Conservation (phyloP, 2,113 vertebrate species). For the Ailuropoda melanoleuca region DNA sequence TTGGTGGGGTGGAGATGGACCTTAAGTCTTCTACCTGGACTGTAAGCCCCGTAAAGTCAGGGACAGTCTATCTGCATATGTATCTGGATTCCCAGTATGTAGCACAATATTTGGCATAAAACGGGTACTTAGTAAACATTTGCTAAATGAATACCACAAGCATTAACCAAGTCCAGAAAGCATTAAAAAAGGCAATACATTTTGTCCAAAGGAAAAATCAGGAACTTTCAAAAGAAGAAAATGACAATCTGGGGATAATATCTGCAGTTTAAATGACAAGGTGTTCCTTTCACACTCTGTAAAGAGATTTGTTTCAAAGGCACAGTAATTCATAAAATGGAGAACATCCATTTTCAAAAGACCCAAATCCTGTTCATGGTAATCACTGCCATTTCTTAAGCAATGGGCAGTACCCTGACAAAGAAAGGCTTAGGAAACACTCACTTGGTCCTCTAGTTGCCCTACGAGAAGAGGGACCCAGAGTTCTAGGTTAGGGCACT, state of each 20-base stretch:
- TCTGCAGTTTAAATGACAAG: background rate
- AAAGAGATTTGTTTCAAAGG: background rate
- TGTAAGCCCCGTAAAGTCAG: background rate
- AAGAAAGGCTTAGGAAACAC: background rate
- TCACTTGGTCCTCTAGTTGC: background rate
- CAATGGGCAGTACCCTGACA: background rate
- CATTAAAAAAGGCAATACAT: slow-evolving; percentile 38
- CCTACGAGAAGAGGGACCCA: background rate
- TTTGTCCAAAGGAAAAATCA: slow-evolving; percentile 12
- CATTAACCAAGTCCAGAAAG: slow-evolving; percentile 21
- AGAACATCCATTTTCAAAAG: background rate
- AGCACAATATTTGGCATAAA: background rate
- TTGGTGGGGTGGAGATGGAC: background rate
- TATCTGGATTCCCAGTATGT: background rate
- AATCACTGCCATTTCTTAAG: background rate
- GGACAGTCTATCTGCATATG: background rate
- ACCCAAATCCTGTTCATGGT: background rate
- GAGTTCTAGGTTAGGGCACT: background rate
- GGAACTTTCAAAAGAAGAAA: slow-evolving; percentile 8
- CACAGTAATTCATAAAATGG: background rate
- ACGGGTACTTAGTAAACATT: slow-evolving; percentile 17
- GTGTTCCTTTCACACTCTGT: background rate
- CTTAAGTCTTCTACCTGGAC: background rate
- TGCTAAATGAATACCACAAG: background rate
- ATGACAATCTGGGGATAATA: background rate